These are phyloP conservation scores for Gymnopithys bicolor DNA, from an alignment of 2,797 vertebrate species.

Conservation along the genomic window DNA sequence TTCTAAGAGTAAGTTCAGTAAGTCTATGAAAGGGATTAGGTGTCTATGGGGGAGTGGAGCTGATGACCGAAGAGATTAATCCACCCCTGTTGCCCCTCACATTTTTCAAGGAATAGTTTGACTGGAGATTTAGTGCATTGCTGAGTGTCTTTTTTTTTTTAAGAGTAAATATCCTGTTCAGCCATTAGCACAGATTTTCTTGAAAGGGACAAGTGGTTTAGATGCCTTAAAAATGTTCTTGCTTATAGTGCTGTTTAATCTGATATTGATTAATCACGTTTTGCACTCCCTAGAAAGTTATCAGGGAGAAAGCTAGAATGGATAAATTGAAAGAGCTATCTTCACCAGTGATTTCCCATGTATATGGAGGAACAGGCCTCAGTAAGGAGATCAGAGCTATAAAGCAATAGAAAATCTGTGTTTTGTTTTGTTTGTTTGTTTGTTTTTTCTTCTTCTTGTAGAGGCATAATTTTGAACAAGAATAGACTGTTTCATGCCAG, in stretches of 20 bases:
- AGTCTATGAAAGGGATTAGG: background rate
- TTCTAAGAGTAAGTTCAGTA: background rate
- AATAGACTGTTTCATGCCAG: background rate
- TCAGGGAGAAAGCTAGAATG: background rate
- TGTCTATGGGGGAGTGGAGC: background rate
- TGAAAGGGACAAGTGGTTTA: background rate
- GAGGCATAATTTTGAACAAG: background rate
- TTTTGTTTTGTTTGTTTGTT: too few relatives aligned
- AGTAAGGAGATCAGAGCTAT: background rate
- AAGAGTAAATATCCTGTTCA: background rate
- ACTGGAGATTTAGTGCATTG: background rate
- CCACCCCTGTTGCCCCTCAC: background rate
- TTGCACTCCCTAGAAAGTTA: background rate
- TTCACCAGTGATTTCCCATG: background rate
- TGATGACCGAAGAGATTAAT: background rate
- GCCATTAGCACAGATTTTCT: background rate
- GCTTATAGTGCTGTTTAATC: background rate
- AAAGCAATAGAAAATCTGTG: background rate
- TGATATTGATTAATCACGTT: background rate
- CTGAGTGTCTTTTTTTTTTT: background rate
- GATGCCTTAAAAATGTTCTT: background rate
- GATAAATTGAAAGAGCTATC: background rate
- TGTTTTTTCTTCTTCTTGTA: background rate
- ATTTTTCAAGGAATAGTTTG: background rate
- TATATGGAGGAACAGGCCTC: background rate